Conservation (phyloP, 2,797 vertebrate genomes). For the Alectoris magna region DNA sequence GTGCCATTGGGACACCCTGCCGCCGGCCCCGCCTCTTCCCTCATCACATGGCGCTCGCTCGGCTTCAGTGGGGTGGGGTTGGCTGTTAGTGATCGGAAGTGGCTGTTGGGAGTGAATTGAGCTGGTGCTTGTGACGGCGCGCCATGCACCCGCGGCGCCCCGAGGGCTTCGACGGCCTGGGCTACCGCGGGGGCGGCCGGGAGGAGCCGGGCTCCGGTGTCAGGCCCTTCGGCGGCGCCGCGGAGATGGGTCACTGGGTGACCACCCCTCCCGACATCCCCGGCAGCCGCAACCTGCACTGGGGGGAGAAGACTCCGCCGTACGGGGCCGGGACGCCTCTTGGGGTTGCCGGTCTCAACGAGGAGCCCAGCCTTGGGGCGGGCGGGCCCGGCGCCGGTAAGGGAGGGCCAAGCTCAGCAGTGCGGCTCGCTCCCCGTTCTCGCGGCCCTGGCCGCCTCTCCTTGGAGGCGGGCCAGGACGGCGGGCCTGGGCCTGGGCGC, state of each 20-base stretch:
- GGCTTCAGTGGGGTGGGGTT: no score
- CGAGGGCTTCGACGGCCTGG: conserved; percentile 91
- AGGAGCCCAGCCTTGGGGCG: conserved; percentile 53
- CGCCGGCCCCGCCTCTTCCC: no score
- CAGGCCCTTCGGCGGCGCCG: conserved; percentile 82
- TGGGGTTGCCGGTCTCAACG: conserved; percentile 56
- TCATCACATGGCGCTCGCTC: no score
- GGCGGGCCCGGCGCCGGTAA: conserved; percentile 53
- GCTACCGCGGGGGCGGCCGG: conserved; percentile 83
- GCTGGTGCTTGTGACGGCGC: neutral
- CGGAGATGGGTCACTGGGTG: conserved; percentile 88
- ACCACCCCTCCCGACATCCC: conserved; percentile 93
- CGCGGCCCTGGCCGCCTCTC: no score
- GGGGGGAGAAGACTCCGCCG: conserved; percentile 87
- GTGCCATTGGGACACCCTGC: no score
- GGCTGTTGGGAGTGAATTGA: fast-evolving
- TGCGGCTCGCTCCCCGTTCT: no score
- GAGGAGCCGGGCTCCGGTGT: conserved; percentile 79
- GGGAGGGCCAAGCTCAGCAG: neutral
- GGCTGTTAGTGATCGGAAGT: no score
- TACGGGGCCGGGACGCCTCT: conserved; percentile 74
- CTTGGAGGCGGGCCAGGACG: neutral
- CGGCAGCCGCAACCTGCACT: conserved; percentile 92
- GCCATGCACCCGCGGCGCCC: conserved; percentile 91
- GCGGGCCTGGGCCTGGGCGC: neutral